Base-by-base conservation (phyloP, 1,140 invertebrate species). In the Orius insidiosus region DNA sequence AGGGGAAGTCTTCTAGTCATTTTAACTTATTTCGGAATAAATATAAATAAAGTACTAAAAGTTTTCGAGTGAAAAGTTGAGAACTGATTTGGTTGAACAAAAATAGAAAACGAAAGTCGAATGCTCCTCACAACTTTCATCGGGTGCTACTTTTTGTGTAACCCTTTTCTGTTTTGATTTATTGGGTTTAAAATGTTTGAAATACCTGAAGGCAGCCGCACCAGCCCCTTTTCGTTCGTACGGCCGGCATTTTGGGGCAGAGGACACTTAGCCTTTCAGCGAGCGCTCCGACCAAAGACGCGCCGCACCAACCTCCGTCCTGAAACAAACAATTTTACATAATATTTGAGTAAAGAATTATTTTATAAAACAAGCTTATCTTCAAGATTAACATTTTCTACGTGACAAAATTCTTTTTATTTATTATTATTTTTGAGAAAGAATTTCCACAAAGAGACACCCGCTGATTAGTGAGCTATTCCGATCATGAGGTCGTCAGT, bases 131-230 rank as follows among this genome's bases (percentile, higher is more conserved):
- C 39, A 41, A 14, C 39, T 41, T 41, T 14, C 39, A 41, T 41
- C 18, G 39, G 24, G 24, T 7, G 24, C 24, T 41, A 41, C 10
- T 41, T 24, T 24, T 24, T 24, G 24, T 24, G 24, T 24, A 24
- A 24, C 24, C 24, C 24, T 7, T 24, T 24, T 7, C 24, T 24
- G 3, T 24, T 24, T 14, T 19, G 39, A 18, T 41, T 13, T 37
- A 37, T 13, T 3, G 35, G 35, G 7, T 7, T 24, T 24, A 4
- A 24, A 24, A 24, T 35, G 18, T 35, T 35, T 7, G 11, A 45
- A 11, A 63, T 58, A 74, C 71, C 64, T 73, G 68, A 45, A 74
- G 61, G 50, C 71, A 74, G 50, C 71, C 71, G 57, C 71, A 74
- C 70, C 70, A 73, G 58, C 69, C 71, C 55, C 68, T 64, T 53